Base-by-base conservation (phyloP, 2,888 invertebrate genomes). In the Drosophila parthenogenetica region DNA sequence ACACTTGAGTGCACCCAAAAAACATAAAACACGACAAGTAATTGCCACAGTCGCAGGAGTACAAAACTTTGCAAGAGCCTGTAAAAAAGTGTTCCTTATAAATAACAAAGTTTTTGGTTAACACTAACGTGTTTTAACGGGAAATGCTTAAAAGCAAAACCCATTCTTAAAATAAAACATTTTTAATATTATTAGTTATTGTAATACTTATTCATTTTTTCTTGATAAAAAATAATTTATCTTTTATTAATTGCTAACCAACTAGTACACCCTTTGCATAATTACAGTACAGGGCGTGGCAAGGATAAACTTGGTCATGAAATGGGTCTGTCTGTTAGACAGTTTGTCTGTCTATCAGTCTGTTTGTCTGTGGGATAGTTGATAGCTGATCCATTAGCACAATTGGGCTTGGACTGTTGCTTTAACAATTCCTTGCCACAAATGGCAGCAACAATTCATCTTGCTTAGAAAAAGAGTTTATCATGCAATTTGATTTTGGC, bases 351-450 rank as follows among this genome's bases (percentile, higher is more conserved):
- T 35, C 35, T 39, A 29, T 29, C 29, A 29, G 43, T 57, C 16
- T 7, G 32, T 14, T 11, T 39, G 29, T 40, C 14, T 40, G 40
- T 51, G 19, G 60, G 58, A 43, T 76, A 69, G 73, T 68, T 68
- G 82, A 85, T 79, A 75, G 63, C 62, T 53, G 58, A 72, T 73
- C 87, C 82, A 86, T 88, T 88, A 79, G 84, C 80, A 55, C 74
- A 73, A 88, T 83, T 86, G 89, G 29, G 8, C 72, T 59, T 53
- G 55, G 85, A 71, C 81, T 66, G 60, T 70, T 78, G 74, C 75
- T 68, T 43, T 42, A 19, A 29, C 55, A 39, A 40, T 46, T 49
- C 14, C 32, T 51, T 45, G 35, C 10, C 53, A 11, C 25, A 8
- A 19, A 51, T 53, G 63, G 42, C 68, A 78, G 40, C 75, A 58